Conservation (phyloP, 2,113 vertebrate species). For the Antechinus stuartii region DNA sequence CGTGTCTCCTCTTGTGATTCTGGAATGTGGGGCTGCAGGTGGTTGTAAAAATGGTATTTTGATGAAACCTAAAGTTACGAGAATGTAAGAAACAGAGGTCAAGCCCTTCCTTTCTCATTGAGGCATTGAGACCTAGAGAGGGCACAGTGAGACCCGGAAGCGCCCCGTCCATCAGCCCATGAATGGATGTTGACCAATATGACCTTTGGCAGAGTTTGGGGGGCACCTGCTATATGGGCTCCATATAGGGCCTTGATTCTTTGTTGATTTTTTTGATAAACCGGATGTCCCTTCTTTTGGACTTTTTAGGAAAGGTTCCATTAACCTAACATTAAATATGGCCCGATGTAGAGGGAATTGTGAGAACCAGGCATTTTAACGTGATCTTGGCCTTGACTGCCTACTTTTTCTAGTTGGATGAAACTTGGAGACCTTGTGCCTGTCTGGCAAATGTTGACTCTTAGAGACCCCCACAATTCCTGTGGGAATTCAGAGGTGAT, state of each 20-base stretch:
- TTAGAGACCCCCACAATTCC: too few species aligned
- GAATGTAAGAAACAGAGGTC: background rate
- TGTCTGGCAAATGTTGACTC: background rate
- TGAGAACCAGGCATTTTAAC: conserved; percentile 9
- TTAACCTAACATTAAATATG: background rate
- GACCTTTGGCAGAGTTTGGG: background rate
- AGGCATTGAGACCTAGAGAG: conserved; percentile 27
- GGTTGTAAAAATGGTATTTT: conserved; percentile 26
- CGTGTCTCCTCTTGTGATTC: background rate
- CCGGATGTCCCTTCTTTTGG: background rate
- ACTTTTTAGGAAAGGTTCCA: background rate
- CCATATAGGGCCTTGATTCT: background rate
- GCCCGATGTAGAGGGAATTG: conserved; percentile 17
- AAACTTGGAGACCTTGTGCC: conserved; percentile 31
- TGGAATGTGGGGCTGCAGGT: conserved; percentile 41
- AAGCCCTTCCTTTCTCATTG: background rate
- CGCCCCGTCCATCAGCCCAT: background rate
- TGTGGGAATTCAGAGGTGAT: background rate
- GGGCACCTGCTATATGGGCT: background rate
- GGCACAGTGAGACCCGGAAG: background rate
- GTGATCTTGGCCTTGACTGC: conserved; percentile 24
- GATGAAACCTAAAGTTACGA: conserved; percentile 16
- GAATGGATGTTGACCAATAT: background rate
- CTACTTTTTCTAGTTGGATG: conserved; percentile 50
- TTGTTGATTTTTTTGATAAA: background rate